These are phyloP conservation scores for Sebastes kiyomatsui DNA, from an alignment of 2,797 vertebrate genomes.

Conservation along the genomic window DNA sequence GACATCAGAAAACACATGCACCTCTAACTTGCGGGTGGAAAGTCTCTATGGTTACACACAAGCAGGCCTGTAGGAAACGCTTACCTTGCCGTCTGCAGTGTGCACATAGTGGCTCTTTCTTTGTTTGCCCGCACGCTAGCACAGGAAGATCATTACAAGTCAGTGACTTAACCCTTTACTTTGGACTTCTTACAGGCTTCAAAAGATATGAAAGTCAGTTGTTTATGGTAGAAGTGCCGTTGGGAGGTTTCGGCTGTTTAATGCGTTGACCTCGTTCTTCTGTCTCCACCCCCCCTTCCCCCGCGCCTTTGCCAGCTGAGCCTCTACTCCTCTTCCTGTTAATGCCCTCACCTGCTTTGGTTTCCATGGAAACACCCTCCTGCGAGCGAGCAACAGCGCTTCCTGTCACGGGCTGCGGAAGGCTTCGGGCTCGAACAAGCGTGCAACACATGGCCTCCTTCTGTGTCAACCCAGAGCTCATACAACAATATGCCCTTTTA, in stretches of 20 bases:
- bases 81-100: slow-evolving; percentile 36
- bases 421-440: slow-evolving; percentile 21
- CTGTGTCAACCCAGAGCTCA: slow-evolving; percentile 11
- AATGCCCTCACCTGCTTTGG: slow-evolving; percentile 71
- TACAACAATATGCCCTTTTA: neutral
- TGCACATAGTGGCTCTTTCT: neutral
- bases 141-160: slow-evolving; percentile 13
- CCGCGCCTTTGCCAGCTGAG: slow-evolving; percentile 51
- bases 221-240: slow-evolving; percentile 16
- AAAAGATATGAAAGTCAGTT: slow-evolving; percentile 48
- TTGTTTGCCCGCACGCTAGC: slow-evolving; percentile 15
- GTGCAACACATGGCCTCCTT: slow-evolving; percentile 41
- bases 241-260: slow-evolving; percentile 15
- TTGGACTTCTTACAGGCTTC: slow-evolving; percentile 43
- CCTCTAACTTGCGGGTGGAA: slow-evolving; percentile 27
- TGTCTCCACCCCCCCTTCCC: slow-evolving; percentile 11
- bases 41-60: neutral
- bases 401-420: slow-evolving; percentile 72
- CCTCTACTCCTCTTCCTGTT: slow-evolving; percentile 62
- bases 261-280: slow-evolving; percentile 64
- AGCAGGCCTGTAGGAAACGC: slow-evolving; percentile 24
- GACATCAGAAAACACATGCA: slow-evolving; percentile 22
- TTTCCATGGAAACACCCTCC: slow-evolving; percentile 75
- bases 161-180: slow-evolving; percentile 29
- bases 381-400: slow-evolving; percentile 55